Evolutionary conservation across 2,113 vertebrate species (phyloP).

Genomic region (Vicugna pacos): DNA sequence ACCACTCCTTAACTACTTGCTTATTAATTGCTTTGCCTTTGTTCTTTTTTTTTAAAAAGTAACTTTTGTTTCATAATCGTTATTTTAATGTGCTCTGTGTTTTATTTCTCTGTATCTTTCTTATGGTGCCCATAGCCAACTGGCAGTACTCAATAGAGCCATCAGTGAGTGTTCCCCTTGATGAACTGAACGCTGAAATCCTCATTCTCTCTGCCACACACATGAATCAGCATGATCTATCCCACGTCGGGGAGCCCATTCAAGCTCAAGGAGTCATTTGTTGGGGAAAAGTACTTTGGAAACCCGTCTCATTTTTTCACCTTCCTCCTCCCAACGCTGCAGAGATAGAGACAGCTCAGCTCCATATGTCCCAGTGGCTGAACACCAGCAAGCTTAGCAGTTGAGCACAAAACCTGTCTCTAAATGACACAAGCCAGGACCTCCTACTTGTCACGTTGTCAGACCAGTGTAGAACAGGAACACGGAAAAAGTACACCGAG

Average conservation of each 20-base stretch:
- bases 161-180: neutral
- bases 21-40: slow-evolving; percentile 19
- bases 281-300: slow-evolving; percentile 25
- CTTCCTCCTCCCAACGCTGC: slow-evolving; percentile 46
- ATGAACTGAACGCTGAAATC: neutral
- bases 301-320: slow-evolving; percentile 54
- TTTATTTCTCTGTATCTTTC: slow-evolving; percentile 17
- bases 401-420: slow-evolving; percentile 73
- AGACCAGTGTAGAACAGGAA: slow-evolving; percentile 34
- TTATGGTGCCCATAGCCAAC: neutral
- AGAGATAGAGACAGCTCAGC: slow-evolving; percentile 35
- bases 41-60: slow-evolving; percentile 49
- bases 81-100: neutral
- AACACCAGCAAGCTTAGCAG: slow-evolving; percentile 61
- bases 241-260: neutral
- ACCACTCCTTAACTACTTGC: neutral
- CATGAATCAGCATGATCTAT: neutral
- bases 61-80: neutral
- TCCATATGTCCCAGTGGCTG: slow-evolving; percentile 62
- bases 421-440: slow-evolving; percentile 59
- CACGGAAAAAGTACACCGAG: slow-evolving; percentile 9
- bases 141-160: neutral
- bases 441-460: slow-evolving; percentile 68
- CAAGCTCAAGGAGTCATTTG: neutral
- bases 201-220: neutral